Evolutionary conservation across 2,888 invertebrate species (phyloP).

Genomic region (Cryptosula pallasiana): DNA sequence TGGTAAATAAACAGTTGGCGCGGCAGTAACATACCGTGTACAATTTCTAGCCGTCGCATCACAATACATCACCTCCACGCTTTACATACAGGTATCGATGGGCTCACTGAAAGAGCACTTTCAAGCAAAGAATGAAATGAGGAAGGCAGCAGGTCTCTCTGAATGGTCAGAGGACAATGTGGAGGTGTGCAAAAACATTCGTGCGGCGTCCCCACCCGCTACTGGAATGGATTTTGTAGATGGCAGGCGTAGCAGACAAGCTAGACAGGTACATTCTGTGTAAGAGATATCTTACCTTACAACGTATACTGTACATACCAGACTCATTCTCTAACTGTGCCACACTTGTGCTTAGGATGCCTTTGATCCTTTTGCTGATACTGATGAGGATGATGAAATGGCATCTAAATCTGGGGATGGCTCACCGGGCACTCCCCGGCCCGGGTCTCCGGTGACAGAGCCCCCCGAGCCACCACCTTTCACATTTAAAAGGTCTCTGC

Average conservation of each 20-base stretch:
- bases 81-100: slow-evolving; percentile 65
- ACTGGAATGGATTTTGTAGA: slow-evolving; percentile 67
- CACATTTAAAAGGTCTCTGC: slow-evolving; percentile 62
- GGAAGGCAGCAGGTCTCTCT: slow-evolving; percentile 65
- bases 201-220: slow-evolving; percentile 89
- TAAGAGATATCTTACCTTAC: too few relatives aligned
- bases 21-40: too few relatives aligned
- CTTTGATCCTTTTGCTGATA: slow-evolving; percentile 23
- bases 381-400: slow-evolving; percentile 29
- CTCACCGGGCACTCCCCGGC: neutral
- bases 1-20: slow-evolving; percentile 66
- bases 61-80: too few relatives aligned
- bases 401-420: slow-evolving; percentile 16
- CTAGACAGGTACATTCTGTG: slow-evolving; percentile 9
- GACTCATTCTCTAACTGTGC: too few relatives aligned
- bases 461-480: slow-evolving; percentile 31
- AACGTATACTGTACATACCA: too few relatives aligned
- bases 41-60: too few relatives aligned
- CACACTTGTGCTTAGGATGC: slow-evolving; percentile 63
- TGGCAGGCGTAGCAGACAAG: slow-evolving; percentile 29
- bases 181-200: slow-evolving; percentile 86
- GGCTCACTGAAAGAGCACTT: slow-evolving; percentile 84
- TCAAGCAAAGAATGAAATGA: slow-evolving; percentile 63
- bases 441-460: slow-evolving; percentile 23
- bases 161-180: slow-evolving; percentile 85